These are phyloP conservation scores for Danio albolineatus DNA, from an alignment of 2,797 vertebrate genomes.

Conservation along the genomic window DNA sequence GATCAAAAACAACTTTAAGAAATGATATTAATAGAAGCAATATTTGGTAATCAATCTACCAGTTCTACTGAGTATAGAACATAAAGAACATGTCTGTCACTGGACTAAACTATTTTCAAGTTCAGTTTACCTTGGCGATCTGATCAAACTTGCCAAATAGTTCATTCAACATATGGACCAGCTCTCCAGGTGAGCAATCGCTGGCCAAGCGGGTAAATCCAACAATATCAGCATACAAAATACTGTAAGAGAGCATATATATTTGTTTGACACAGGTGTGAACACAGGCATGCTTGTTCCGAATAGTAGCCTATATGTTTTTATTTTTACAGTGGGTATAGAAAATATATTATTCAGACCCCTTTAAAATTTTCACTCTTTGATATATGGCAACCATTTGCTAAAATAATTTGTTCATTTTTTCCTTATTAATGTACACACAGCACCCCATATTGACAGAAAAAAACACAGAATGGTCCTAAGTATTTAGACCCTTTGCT, in stretches of 20 bases:
- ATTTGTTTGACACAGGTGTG: background rate
- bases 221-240: slow-evolving; percentile 95
- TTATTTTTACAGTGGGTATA: too few species aligned
- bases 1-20: background rate
- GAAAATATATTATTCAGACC: too few species aligned
- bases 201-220: slow-evolving; percentile 96
- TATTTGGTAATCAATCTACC: background rate
- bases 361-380: too few species aligned
- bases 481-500: too few species aligned
- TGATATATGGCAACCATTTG: too few species aligned
- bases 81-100: background rate
- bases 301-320: too few species aligned
- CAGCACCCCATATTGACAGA: too few species aligned
- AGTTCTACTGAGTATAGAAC: background rate
- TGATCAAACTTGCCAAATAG: slow-evolving; percentile 98
- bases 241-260: slow-evolving; percentile 77
- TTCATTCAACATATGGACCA: slow-evolving; percentile 97
- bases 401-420: too few species aligned
- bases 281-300: background rate
- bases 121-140: slow-evolving; percentile 90
- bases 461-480: too few species aligned
- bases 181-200: slow-evolving; percentile 94
- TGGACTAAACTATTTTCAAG: background rate
- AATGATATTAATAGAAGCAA: background rate
- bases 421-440: too few species aligned